Evolutionary conservation across 2,113 vertebrate species (phyloP).

Genomic region (Corydoras sp.): DNA sequence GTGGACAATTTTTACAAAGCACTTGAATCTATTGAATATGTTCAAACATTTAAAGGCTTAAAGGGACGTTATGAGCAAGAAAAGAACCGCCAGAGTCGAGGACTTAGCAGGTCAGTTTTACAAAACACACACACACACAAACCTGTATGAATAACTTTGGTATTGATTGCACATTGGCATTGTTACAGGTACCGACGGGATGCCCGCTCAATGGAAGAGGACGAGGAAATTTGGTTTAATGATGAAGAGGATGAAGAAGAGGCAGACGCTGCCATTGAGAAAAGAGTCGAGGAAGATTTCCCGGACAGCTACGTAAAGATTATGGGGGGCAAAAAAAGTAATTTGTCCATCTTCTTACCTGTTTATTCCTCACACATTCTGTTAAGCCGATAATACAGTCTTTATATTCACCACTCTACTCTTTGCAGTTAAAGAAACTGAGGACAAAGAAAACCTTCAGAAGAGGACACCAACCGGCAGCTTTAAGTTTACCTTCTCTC

Average conservation of each 20-base stretch:
- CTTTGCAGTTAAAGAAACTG: too few species aligned
- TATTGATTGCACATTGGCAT: conserved; percentile 30
- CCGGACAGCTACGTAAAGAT: conserved; percentile 93
- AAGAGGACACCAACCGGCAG: too few species aligned
- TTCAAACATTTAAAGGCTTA: conserved; percentile 97
- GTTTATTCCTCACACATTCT: not conserved
- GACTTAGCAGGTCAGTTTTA: conserved; percentile 85
- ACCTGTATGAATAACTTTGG: too few species aligned
- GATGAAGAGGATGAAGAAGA: conserved; percentile 92
- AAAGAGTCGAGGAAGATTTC: conserved; percentile 89
- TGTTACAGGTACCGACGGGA: conserved; percentile 85
- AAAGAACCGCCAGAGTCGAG: conserved; percentile 89
- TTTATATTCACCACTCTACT: too few species aligned
- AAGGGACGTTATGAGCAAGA: conserved; percentile 97
- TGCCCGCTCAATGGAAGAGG: conserved; percentile 83
- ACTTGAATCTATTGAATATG: conserved; percentile 97
- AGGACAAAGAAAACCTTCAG: too few species aligned
- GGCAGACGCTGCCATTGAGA: conserved; percentile 80
- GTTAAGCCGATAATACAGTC: too few species aligned
- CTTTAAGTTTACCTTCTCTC: too few species aligned
- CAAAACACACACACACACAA: too few species aligned
- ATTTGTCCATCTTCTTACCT: not conserved
- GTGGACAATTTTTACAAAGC: conserved; percentile 98
- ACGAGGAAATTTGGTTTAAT: conserved; percentile 96
- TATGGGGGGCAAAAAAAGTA: conserved; percentile 98